Evolutionary conservation across 2,797 vertebrate species (phyloP).

Genomic region (Eurystomus glaucurus): DNA sequence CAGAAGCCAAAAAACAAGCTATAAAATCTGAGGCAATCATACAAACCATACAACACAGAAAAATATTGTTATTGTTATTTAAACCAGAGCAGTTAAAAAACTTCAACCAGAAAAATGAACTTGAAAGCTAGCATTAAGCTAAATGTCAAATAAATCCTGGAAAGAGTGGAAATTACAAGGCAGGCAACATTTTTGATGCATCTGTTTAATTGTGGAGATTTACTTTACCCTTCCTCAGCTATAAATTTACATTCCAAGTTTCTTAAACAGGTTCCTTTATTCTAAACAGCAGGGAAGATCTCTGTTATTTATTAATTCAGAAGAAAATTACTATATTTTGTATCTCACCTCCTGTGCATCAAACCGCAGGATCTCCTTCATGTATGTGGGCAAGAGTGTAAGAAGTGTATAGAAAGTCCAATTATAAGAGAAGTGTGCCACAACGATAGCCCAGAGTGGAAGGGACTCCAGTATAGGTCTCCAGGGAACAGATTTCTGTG

Average conservation of each 20-base stretch:
- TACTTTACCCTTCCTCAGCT: neutral
- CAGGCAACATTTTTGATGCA: neutral
- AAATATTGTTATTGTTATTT: neutral
- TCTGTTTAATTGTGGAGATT: neutral
- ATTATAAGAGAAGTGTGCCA: conserved; percentile 97
- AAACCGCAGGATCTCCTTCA: conserved; percentile 94
- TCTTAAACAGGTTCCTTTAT: neutral
- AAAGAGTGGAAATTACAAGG: neutral
- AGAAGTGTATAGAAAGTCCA: conserved; percentile 99
- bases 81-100: neutral
- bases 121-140: neutral
- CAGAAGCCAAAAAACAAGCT: neutral
- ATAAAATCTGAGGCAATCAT: neutral
- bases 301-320: neutral
- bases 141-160: neutral
- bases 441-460: conserved; percentile 94
- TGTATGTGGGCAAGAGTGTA: conserved; percentile 97
- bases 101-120: neutral
- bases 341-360: conserved; percentile 93
- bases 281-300: neutral
- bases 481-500: conserved; percentile 90
- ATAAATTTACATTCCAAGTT: neutral
- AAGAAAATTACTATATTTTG: neutral
- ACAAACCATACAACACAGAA: neutral
- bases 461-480: conserved; percentile 88